Evolutionary conservation across 92 coral and sea anemone species (phyloP), one percentile per base, ranked within the genome.

Genomic region (Actinernus sp.): DNA sequence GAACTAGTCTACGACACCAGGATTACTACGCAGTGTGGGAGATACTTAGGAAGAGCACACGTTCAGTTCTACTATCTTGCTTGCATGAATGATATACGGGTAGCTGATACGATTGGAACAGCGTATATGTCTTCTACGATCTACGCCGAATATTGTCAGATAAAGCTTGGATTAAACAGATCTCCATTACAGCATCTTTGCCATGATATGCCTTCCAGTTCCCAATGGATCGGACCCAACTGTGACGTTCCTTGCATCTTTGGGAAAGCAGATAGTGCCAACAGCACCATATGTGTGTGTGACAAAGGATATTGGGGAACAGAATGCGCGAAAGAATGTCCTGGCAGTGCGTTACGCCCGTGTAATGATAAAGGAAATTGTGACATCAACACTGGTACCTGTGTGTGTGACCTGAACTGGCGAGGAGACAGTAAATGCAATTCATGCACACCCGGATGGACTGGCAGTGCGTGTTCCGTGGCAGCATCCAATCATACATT

Each of bases 341-440:
- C 95, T n/a, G 98, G 88, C 28, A 95, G 98, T 11, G 91, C 97
- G 23, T 58, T 79, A 24, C 64, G 74, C 19, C 98, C 98, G 8
- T 94, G 98, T 53, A 83, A 79, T 54, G 76, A 56, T 20, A 92
- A 88, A 29, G 98, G 98, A 4, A 65, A 65, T 37, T 94, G 98
- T 54, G 61, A 79, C 70, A 61, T 63, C 1, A 22, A 21, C 6
- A 79, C 79, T 40, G 98, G 98, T 26, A 50, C 81, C 10, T 94
- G 98, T 29, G 55, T 44, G 14, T 94, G 98, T 50, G 97, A 94
- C 32, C 76, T 91, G 28, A 94, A 94, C 82, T 94, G 98, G 98
- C 79, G 66, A 26, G 98, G 98, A 19, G 74, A 88, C 57, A 65
- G 45, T 51, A 83, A 74, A 68, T 94, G 98, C 50, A 72, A 84